Base-by-base conservation (phyloP, 2,888 invertebrate species). In the Oconnorella tubifera region DNA sequence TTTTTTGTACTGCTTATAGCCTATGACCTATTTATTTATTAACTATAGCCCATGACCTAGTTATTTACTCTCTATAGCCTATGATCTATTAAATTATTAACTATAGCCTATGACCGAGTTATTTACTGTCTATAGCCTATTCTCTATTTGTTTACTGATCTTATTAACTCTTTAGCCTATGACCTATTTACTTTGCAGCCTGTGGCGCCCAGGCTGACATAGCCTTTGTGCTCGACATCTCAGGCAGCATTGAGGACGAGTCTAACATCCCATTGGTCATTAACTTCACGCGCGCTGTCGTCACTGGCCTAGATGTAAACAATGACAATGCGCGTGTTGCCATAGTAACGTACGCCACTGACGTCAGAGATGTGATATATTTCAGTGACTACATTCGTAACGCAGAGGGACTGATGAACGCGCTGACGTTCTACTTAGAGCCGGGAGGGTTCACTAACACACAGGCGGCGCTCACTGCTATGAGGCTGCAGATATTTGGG, bases 271-370 rank as follows among this genome's bases (percentile, higher is more conserved):
- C 65, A 40, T 27, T 64, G 27, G 28, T 66, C 31, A 74, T 78
- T 53, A 62, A 73, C 33, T 83, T 83, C 66, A 77, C 80, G 1
- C 68, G 73, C 33, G 74, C 74, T 51, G 70, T 82, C 27, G 72
- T 82, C 2, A 72, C 75, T 32, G 75, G 76, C 3, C 74, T 83
- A 50, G 76, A 80, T 62, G 75, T 82, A 25, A 78, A 76, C 31
- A 69, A 72, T 29, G 74, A 75, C 32, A 73, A 73, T 40, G 78
- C 78, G 25, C 76, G 77, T 25, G 73, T 83, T 32, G 80, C 75
- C 25, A 70, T 82, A 28, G 73, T 82, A 2, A 80, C 80, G 62
- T 83, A 74, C 72, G 77, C 81, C 49, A 80, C 78, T 14, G 71
- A 73, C 1, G 76, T 79, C 25, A 74, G 74, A 33, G 73, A 76